Percentiles rank a stretch among this genome's conserved stretches.
Evolutionary conservation across 2,888 invertebrate genomes (phyloP).

Genomic region (Ophonus ardosiacus): DNA sequence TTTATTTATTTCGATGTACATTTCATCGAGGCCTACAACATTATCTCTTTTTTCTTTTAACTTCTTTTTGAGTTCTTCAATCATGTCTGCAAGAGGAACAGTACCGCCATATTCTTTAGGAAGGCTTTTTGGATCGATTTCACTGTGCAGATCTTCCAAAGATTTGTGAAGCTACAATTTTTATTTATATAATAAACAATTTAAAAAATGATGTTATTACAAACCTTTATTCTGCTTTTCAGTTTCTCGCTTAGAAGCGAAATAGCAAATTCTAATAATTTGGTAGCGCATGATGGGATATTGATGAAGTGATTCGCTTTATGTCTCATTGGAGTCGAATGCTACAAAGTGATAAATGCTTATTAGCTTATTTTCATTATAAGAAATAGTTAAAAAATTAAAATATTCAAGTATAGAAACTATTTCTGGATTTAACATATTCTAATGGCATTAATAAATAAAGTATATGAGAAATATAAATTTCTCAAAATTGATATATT

Average conservation of each 20-base stretch:
- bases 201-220: constrained; percentile 68
- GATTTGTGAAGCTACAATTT: constrained; percentile 80
- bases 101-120: constrained; percentile 94
- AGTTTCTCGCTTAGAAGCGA: constrained; percentile 91
- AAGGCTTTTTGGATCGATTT: constrained; percentile 85
- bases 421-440: no score
- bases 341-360: constrained; percentile 77
- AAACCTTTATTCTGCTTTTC: constrained; percentile 87
- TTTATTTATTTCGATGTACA: constrained; percentile 84
- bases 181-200: neutral
- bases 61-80: constrained; percentile 84
- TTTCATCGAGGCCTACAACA: constrained; percentile 85
- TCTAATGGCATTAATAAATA: no score
- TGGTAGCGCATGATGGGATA: constrained; percentile 88
- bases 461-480: no score
- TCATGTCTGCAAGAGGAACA: constrained; percentile 88
- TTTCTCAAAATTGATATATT: no score
- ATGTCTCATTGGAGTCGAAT: constrained; percentile 93
- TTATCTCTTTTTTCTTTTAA: constrained; percentile 82
- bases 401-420: neutral
- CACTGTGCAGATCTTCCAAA: constrained; percentile 84
- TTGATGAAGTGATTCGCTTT: constrained; percentile 93
- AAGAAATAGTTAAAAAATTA: neutral
- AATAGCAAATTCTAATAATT: constrained; percentile 89
- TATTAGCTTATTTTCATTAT: neutral